Conservation (phyloP, 1,140 invertebrate genomes). For the Dendrolimus kikuchii region DNA sequence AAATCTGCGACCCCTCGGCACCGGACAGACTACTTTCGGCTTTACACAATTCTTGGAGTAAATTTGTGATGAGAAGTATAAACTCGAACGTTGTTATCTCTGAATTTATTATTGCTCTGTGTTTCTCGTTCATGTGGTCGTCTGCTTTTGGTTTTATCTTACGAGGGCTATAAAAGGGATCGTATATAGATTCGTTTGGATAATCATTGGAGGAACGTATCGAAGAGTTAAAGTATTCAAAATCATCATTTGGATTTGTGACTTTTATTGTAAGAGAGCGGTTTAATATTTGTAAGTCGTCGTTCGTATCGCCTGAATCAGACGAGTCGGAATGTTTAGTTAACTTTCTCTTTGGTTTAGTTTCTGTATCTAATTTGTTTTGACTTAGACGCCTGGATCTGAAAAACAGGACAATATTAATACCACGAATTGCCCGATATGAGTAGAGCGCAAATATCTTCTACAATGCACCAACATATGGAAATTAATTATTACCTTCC, state of each 20-base stretch:
- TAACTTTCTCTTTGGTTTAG: slow-evolving; percentile 32
- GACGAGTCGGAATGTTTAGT: slow-evolving; percentile 49
- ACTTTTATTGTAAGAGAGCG: slow-evolving; percentile 73
- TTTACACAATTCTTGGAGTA: slow-evolving; percentile 74
- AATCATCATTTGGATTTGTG: slow-evolving; percentile 75
- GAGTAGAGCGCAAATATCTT: no score
- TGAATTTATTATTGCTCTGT: slow-evolving; percentile 70
- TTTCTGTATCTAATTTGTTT: slow-evolving; percentile 25
- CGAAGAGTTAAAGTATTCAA: slow-evolving; percentile 76
- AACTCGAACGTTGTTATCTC: slow-evolving; percentile 74
- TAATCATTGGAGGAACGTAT: slow-evolving; percentile 73
- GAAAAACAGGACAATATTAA: slow-evolving; percentile 1
- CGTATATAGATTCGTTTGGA: slow-evolving; percentile 43
- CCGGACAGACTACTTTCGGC: slow-evolving; percentile 67
- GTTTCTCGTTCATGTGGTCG: slow-evolving; percentile 72
- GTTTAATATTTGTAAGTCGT: slow-evolving; percentile 70
- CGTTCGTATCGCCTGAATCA: slow-evolving; percentile 70
- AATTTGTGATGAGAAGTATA: slow-evolving; percentile 73
- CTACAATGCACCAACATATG: neutral
- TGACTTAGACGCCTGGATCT: slow-evolving; percentile 33
- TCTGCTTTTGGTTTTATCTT: slow-evolving; percentile 58
- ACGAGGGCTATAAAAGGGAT: slow-evolving; percentile 36
- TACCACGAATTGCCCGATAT: neutral
- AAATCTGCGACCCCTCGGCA: slow-evolving; percentile 71
- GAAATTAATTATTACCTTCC: slow-evolving; percentile 25